Base-by-base conservation (phyloP, 2,888 invertebrate genomes). In the Anagyrus pseudococci region DNA sequence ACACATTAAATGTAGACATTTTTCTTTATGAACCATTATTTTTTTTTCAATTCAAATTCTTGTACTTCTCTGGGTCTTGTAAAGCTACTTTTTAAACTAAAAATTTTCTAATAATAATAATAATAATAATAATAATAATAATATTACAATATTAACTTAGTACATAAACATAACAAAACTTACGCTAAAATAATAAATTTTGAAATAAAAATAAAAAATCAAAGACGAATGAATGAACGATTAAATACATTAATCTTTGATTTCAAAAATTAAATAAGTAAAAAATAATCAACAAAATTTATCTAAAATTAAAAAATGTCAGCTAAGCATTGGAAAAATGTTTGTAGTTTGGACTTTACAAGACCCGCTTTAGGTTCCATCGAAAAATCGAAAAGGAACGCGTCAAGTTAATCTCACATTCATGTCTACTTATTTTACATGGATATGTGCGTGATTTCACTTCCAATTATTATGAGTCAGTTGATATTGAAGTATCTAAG, bases 371-470 rank as follows among this genome's bases (percentile, higher is more conserved):
- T 43, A 23, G 40, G 40, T 17, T 41, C 33, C 37, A 57, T 8
- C 37, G n/a, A 6, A 37, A 29, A 29, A 29, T 29, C 4, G 10
- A 29, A 29, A 29, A 29, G 10, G 10, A 29, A 10, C 44, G 26
- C 7, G 20, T 26, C 23, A 49, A 29, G 43, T 43, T 25, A 56
- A 2, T 58, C 26, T 60, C 25, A 15, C 23, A 49, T 29, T 50
- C 20, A 60, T 41, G 22, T 50, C 22, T 33, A 20, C 58, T 52
- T 33, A 52, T 47, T 17, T 56, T 62, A 49, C 43, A 58, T 46
- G 47, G 64, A 66, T 64, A 68, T 66, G 66, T 66, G 63, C 59
- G 61, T 60, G 48, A 64, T 59, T 59, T 54, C 55, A 54, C n/a
- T 55, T 50, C n/a, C 19, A 62, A 53, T 53, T 52, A 25, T 13